These are phyloP conservation scores for Calosoma granatense DNA, from an alignment of 1,140 invertebrate genomes.

Conservation along the genomic window DNA sequence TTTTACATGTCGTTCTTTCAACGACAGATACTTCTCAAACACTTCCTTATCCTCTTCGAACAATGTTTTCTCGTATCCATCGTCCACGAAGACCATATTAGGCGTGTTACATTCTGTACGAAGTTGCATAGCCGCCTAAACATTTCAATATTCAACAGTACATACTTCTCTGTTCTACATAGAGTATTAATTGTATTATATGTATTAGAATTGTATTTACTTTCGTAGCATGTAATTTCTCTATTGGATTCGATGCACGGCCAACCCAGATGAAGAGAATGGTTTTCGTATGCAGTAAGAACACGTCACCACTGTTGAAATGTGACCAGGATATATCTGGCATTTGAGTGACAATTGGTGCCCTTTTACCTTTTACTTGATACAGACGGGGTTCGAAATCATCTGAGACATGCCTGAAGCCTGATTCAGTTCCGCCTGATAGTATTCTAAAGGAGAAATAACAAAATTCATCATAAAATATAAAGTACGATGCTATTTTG, in stretches of 20 bases:
- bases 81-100: constrained; percentile 66
- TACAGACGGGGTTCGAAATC: constrained; percentile 41
- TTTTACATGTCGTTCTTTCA: constrained; percentile 49
- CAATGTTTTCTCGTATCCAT: constrained; percentile 73
- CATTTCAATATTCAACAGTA: constrained; percentile 20
- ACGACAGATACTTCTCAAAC: constrained; percentile 59
- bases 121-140: constrained; percentile 36
- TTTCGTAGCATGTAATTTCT: constrained; percentile 56
- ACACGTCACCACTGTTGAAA: constrained; percentile 80
- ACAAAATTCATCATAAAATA: not conserved
- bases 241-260: constrained; percentile 53
- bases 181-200: not conserved
- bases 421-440: constrained; percentile 30
- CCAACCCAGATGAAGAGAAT: constrained; percentile 76
- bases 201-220: constrained; percentile 28
- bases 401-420: constrained; percentile 23
- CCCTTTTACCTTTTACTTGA: constrained; percentile 57
- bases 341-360: constrained; percentile 56
- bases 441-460: constrained; percentile 20
- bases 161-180: not conserved
- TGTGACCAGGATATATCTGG: constrained; percentile 61
- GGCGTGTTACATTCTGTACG: constrained; percentile 33
- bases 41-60: constrained; percentile 48
- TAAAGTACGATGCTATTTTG: not conserved
- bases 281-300: constrained; percentile 62